Conservation (phyloP, 2,797 vertebrate species). For the Gymnothorax reevesii region DNA sequence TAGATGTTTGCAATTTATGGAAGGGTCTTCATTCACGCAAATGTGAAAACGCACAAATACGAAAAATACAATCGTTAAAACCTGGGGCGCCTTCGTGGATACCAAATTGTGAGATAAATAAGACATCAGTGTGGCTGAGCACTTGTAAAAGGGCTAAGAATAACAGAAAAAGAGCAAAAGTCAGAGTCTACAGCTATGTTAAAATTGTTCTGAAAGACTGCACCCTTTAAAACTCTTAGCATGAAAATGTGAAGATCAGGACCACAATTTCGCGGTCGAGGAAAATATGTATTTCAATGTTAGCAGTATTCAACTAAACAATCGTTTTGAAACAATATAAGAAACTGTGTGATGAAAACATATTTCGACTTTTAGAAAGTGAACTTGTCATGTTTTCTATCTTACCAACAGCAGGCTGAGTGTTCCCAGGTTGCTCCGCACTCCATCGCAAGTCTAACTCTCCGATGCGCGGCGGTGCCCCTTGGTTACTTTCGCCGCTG, state of each 20-base stretch:
- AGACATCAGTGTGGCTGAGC: not conserved
- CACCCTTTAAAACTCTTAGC: not conserved
- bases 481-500: conserved; percentile 60
- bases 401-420: conserved; percentile 64
- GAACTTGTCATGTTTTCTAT: not conserved
- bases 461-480: conserved; percentile 52
- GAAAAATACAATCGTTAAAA: not conserved
- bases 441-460: conserved; percentile 72
- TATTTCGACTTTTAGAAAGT: not conserved
- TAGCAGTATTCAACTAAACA: not conserved
- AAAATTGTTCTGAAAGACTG: conserved; percentile 7
- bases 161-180: not conserved
- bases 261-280: not conserved
- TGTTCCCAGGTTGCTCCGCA: conserved; percentile 60
- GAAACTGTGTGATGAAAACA: not conserved
- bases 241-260: not conserved
- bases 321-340: not conserved
- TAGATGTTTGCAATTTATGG: not conserved
- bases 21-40: not conserved
- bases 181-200: not conserved
- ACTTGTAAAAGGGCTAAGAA: not conserved
- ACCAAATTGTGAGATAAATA: not conserved
- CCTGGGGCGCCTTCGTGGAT: not conserved
- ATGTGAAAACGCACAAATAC: not conserved
- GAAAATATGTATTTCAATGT: not conserved